These are phyloP conservation scores for Nephrocerus scutellatus DNA, from an alignment of 2,888 invertebrate species.

Conservation along the genomic window DNA sequence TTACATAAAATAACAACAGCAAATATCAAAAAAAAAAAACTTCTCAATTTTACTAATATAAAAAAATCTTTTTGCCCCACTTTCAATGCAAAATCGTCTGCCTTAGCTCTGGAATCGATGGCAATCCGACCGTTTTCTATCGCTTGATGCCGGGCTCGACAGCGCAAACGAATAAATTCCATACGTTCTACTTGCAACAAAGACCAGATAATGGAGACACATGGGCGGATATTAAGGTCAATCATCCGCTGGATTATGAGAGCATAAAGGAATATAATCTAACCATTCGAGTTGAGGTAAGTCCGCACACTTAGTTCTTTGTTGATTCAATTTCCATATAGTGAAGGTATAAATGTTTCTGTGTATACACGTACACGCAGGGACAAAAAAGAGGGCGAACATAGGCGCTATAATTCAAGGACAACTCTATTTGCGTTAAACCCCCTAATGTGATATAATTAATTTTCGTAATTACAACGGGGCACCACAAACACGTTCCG, in stretches of 20 bases:
- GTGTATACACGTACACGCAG: no score
- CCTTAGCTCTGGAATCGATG: constrained; percentile 87
- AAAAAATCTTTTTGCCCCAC: constrained; percentile 6
- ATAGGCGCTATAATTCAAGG: no score
- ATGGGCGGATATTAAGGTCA: constrained; percentile 94
- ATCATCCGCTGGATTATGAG: constrained; percentile 91
- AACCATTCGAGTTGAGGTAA: constrained; percentile 91
- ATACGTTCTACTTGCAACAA: constrained; percentile 93
- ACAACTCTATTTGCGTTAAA: no score
- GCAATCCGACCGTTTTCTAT: constrained; percentile 93
- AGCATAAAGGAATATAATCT: constrained; percentile 92
- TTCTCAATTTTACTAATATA: constrained; percentile 13
- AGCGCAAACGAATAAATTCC: constrained; percentile 91
- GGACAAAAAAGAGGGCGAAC: no score
- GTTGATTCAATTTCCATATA: no score
- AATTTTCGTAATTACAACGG: no score
- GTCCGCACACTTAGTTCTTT: no score
- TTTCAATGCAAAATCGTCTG: constrained; percentile 23
- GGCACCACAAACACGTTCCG: no score
- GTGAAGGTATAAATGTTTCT: no score
- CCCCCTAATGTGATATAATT: no score
- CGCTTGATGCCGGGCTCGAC: constrained; percentile 92
- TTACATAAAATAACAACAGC: no score
- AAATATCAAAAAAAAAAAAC: no score
- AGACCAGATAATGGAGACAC: constrained; percentile 86